phyloP scores from a whole-genome alignment of 2,797 vertebrate species.

The Craterocephalus amniculus region DNA sequence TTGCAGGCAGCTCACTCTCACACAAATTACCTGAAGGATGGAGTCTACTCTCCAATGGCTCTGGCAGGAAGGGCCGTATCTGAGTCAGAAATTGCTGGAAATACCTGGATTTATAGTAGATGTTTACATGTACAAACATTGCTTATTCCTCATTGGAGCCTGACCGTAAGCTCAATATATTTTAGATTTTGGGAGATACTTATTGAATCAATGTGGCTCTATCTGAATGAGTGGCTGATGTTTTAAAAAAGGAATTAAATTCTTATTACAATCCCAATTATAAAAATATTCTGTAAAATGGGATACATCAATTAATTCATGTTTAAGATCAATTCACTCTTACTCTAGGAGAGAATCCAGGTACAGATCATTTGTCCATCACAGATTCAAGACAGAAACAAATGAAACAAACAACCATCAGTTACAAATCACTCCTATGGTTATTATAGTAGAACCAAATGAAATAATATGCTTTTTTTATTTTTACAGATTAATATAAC shows the following conservation, averaged over 20 bases:
- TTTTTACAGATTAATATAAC: too few relatives aligned
- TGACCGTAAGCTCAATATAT: not conserved
- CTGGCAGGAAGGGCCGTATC: conserved; percentile 15
- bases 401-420: too few relatives aligned
- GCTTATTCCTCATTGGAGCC: not conserved
- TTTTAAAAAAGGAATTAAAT: too few relatives aligned
- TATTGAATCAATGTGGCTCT: not conserved
- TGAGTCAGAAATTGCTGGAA: not conserved
- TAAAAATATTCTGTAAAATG: not conserved
- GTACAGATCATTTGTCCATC: too few relatives aligned
- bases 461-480: too few relatives aligned
- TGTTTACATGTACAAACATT: not conserved
- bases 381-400: too few relatives aligned
- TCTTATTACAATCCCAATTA: not conserved
- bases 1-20: conserved; percentile 58
- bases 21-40: conserved; percentile 60
- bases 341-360: too few relatives aligned
- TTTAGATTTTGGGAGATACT: not conserved
- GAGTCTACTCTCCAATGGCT: conserved; percentile 7
- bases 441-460: too few relatives aligned
- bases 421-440: too few relatives aligned
- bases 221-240: not conserved
- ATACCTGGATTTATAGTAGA: not conserved
- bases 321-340: too few relatives aligned
- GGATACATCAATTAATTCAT: not conserved